These are phyloP conservation scores for Phymorhynchus buccinoides DNA, from an alignment of 1,140 invertebrate species.

Conservation along the genomic window DNA sequence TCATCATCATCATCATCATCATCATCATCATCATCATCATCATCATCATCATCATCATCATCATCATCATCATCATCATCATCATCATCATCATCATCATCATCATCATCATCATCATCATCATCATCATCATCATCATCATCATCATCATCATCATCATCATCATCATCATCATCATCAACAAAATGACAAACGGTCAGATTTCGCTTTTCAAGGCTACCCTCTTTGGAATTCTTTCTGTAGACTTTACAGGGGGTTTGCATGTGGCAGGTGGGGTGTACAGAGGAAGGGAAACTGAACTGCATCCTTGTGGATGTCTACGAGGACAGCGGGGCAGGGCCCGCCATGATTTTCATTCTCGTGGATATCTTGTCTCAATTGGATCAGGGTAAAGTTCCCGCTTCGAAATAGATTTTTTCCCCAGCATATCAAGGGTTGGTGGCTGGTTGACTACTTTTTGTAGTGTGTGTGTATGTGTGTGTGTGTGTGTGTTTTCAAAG, in stretches of 20 bases:
- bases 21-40: slow-evolving; percentile 43
- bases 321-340: slow-evolving; percentile 36
- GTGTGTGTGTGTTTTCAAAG: no score
- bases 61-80: slow-evolving; percentile 36
- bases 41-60: slow-evolving; percentile 43
- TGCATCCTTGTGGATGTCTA: slow-evolving; percentile 47
- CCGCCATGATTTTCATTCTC: neutral
- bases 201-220: no score
- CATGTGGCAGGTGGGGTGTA: slow-evolving; percentile 58
- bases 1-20: slow-evolving; percentile 39
- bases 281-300: slow-evolving; percentile 46
- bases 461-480: no score
- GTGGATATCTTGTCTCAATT: slow-evolving; percentile 19
- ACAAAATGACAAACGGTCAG: no score
- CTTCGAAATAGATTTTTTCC: no score
- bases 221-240: no score
- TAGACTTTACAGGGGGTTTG: no score
- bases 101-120: slow-evolving; percentile 21
- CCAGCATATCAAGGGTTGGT: no score
- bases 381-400: slow-evolving; percentile 43
- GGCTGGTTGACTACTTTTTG: no score
- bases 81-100: slow-evolving; percentile 30
- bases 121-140: slow-evolving; percentile 16
- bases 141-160: no score
- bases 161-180: no score